Conservation (phyloP, 1,140 invertebrate genomes). For the Telenomus remus region DNA sequence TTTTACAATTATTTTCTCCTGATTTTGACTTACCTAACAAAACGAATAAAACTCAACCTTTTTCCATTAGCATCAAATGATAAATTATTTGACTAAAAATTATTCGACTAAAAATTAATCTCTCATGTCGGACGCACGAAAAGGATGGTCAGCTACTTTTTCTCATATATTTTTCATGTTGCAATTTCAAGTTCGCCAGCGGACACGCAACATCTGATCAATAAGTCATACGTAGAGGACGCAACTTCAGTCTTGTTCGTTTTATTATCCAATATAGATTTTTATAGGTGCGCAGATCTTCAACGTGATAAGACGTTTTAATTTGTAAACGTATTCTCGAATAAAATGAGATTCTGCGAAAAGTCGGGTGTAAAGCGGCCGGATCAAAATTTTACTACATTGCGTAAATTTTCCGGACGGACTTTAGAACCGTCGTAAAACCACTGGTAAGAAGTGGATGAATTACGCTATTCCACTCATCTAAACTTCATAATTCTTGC, state of each 20-base stretch:
- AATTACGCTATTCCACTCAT: conserved; percentile 23
- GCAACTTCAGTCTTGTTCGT: conserved; percentile 18
- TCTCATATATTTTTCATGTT: conserved; percentile 31
- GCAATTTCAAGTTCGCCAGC: conserved; percentile 19
- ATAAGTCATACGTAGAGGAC: conserved; percentile 34
- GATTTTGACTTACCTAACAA: too few species aligned
- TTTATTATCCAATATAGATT: conserved; percentile 44
- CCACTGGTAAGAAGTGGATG: conserved; percentile 33
- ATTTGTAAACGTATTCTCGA: conserved; percentile 38
- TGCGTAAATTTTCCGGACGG: conserved; percentile 39
- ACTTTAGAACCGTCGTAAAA: conserved; percentile 49
- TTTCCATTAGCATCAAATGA: too few species aligned
- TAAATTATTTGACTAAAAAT: too few species aligned
- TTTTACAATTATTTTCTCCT: too few species aligned
- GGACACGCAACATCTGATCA: conserved; percentile 19
- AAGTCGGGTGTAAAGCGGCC: conserved; percentile 40
- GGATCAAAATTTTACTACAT: conserved; percentile 50
- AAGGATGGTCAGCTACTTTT: conserved; percentile 27
- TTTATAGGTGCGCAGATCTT: conserved; percentile 30
- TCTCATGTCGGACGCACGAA: conserved; percentile 22
- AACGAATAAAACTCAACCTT: too few species aligned
- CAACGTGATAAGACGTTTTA: conserved; percentile 44
- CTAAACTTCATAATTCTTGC: not conserved
- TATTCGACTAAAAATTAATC: conserved; percentile 36
- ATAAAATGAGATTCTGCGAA: conserved; percentile 29